phyloP scores from a whole-genome alignment of 2,888 invertebrate genomes.

The Nymphalis c-album region DNA sequence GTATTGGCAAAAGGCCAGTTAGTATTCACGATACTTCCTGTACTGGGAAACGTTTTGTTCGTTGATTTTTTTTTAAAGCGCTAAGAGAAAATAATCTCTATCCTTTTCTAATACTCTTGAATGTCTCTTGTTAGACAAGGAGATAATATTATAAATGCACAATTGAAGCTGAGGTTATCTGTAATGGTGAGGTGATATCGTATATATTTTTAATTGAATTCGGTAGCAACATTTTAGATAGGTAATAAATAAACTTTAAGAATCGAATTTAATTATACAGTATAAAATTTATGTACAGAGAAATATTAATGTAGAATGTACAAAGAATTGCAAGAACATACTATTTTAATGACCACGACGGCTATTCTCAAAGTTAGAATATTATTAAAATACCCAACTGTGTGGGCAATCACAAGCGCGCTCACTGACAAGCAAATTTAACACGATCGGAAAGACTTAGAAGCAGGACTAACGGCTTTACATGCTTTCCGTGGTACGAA shows the following conservation, averaged over 20 bases:
- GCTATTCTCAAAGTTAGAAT: too few species aligned
- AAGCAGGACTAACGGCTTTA: too few species aligned
- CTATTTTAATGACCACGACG: too few species aligned
- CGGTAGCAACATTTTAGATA: neutral
- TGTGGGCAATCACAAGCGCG: too few species aligned
- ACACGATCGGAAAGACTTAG: too few species aligned
- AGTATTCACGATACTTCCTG: slow-evolving; percentile 42
- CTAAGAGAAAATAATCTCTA: slow-evolving; percentile 18
- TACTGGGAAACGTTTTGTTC: slow-evolving; percentile 41
- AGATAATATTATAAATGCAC: neutral
- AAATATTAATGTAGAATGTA: too few species aligned
- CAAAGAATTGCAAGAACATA: too few species aligned
- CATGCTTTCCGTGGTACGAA: too few species aligned
- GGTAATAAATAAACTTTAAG: neutral
- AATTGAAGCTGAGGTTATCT: slow-evolving; percentile 15
- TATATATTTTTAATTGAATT: neutral
- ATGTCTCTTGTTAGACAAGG: slow-evolving; percentile 13
- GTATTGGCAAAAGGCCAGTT: slow-evolving; percentile 43
- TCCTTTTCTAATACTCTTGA: slow-evolving; percentile 24
- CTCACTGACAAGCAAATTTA: too few species aligned
- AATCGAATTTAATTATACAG: neutral
- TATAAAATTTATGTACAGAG: neutral
- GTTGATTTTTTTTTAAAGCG: slow-evolving; percentile 25
- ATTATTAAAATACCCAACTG: too few species aligned
- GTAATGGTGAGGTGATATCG: slow-evolving; percentile 5